These are phyloP conservation scores for Silvanus unidentatus DNA, from an alignment of 2,888 invertebrate species.

Conservation along the genomic window DNA sequence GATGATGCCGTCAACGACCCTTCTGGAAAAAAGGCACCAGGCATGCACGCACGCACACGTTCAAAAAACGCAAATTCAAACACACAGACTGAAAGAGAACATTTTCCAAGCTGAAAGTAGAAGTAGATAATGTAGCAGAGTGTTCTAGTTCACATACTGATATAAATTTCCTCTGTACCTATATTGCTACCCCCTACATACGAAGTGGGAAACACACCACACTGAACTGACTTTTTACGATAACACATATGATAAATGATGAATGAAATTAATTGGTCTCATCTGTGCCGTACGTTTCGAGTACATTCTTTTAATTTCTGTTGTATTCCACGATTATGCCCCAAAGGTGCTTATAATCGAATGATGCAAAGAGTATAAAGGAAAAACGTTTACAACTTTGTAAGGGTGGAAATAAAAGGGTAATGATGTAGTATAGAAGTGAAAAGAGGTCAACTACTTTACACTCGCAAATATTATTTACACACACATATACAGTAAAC, in stretches of 20 bases:
- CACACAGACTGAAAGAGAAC: neutral
- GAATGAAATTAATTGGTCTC: slow-evolving; percentile 39
- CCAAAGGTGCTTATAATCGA: no score
- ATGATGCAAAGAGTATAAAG: no score
- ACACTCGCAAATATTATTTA: no score
- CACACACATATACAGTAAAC: no score
- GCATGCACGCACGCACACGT: neutral
- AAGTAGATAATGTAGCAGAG: slow-evolving; percentile 22
- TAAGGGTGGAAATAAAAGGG: no score
- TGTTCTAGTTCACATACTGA: slow-evolving; percentile 25
- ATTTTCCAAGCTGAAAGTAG: slow-evolving; percentile 15
- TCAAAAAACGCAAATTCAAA: slow-evolving; percentile 1
- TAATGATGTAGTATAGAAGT: no score
- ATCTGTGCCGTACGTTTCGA: no score
- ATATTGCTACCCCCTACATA: no score
- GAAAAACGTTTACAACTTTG: no score
- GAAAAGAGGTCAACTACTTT: no score
- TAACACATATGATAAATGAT: slow-evolving; percentile 42
- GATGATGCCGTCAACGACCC: slow-evolving; percentile 3
- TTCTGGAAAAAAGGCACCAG: neutral
- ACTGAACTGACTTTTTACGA: slow-evolving; percentile 34
- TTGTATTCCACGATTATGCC: slow-evolving; percentile 8
- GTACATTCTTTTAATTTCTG: slow-evolving; percentile 14
- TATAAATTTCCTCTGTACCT: slow-evolving; percentile 32
- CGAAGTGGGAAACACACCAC: slow-evolving; percentile 33